These are phyloP conservation scores for Lepidonotus clava DNA, from an alignment of 2,888 invertebrate species.

Conservation along the genomic window DNA sequence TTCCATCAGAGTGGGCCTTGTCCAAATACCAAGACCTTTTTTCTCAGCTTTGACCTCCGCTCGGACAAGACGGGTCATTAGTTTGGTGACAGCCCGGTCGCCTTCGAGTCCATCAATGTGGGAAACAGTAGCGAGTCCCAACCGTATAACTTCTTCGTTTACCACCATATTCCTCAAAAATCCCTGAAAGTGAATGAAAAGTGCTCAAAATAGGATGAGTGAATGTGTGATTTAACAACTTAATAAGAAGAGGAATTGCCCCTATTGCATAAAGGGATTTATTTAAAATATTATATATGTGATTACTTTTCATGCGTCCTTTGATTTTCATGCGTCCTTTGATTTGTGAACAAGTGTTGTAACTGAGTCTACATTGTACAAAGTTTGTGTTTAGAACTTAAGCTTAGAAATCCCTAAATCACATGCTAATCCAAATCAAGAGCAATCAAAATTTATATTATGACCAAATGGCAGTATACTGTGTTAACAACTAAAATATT, in stretches of 20 bases:
- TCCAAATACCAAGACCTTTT: constrained; percentile 50
- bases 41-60: constrained; percentile 49
- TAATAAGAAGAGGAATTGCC: too few relatives aligned
- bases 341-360: too few relatives aligned
- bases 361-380: too few relatives aligned
- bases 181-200: constrained; percentile 11
- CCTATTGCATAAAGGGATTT: too few relatives aligned
- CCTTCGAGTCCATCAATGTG: constrained; percentile 14
- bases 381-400: too few relatives aligned
- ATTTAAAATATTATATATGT: neutral
- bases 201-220: neutral
- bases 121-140: constrained; percentile 4
- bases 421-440: too few relatives aligned
- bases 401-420: too few relatives aligned
- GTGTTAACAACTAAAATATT: too few relatives aligned
- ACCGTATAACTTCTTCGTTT: constrained; percentile 26
- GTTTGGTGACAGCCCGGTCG: neutral
- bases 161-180: constrained; percentile 18
- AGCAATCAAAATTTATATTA: too few relatives aligned
- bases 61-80: neutral
- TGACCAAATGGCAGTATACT: too few relatives aligned
- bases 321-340: neutral
- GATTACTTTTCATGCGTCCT: neutral
- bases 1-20: constrained; percentile 30
- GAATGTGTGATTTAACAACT: neutral